phyloP scores from a whole-genome alignment of 2,113 vertebrate genomes.

The Pedetes capensis region DNA sequence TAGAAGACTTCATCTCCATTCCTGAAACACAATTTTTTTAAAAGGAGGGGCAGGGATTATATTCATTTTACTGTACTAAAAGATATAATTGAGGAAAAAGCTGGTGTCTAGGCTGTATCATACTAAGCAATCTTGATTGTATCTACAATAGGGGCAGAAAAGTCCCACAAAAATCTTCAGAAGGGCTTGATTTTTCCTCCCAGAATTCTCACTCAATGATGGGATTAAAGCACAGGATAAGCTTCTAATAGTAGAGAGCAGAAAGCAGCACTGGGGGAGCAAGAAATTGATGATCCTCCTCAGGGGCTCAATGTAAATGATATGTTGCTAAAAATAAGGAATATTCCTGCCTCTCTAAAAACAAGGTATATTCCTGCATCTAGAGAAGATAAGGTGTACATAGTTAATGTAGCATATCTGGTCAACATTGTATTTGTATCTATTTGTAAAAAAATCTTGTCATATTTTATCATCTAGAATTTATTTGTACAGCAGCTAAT shows the following conservation, averaged over 20 bases:
- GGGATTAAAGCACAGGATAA: slow-evolving; percentile 78
- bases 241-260: slow-evolving; percentile 75
- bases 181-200: slow-evolving; percentile 69
- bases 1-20: slow-evolving; percentile 65
- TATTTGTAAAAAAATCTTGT: slow-evolving; percentile 86
- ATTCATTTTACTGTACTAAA: slow-evolving; percentile 57
- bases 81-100: slow-evolving; percentile 61
- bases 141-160: slow-evolving; percentile 29
- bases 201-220: slow-evolving; percentile 73
- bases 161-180: slow-evolving; percentile 44
- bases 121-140: slow-evolving; percentile 38
- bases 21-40: slow-evolving; percentile 59
- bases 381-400: slow-evolving; percentile 83
- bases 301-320: slow-evolving; percentile 80
- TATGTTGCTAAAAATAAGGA: slow-evolving; percentile 70
- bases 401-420: slow-evolving; percentile 84
- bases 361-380: slow-evolving; percentile 74
- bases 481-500: slow-evolving; percentile 85
- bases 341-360: slow-evolving; percentile 76
- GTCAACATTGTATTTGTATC: slow-evolving; percentile 84
- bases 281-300: slow-evolving; percentile 75
- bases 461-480: slow-evolving; percentile 84
- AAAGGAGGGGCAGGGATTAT: slow-evolving; percentile 57
- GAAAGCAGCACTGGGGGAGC: slow-evolving; percentile 67
- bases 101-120: slow-evolving; percentile 52